A percentile compares a stretch with the other conserved stretches of the same genome.
Evolutionary conservation across 2,888 invertebrate genomes (phyloP).

Genomic region (Amphiduros pacificus): DNA sequence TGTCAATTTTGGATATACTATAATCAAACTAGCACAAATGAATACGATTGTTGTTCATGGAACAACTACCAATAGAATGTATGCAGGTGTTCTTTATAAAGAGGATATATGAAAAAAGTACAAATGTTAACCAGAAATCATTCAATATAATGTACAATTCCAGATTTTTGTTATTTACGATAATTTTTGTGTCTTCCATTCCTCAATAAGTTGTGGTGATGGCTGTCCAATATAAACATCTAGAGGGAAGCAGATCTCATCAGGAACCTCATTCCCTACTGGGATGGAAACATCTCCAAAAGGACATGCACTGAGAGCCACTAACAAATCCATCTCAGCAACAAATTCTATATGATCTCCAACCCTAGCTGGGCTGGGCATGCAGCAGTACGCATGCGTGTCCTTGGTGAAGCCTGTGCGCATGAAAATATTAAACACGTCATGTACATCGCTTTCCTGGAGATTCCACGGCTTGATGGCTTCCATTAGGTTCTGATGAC

Average conservation of each 20-base stretch:
- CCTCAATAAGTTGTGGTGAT: neutral
- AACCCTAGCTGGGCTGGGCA: constrained; percentile 13
- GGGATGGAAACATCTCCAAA: constrained; percentile 13
- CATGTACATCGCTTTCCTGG: constrained; percentile 18
- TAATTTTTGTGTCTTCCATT: constrained; percentile 6
- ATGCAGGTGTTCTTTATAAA: too few species aligned
- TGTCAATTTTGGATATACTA: too few species aligned
- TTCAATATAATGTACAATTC: too few species aligned
- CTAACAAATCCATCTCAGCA: constrained; percentile 22
- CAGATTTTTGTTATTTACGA: too few species aligned
- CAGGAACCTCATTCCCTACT: constrained; percentile 8
- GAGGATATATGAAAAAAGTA: too few species aligned
- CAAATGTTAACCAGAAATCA: too few species aligned
- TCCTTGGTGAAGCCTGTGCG: constrained; percentile 10
- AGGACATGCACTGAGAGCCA: constrained; percentile 22
- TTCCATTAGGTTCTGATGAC: constrained; percentile 16
- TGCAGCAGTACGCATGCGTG: constrained; percentile 14
- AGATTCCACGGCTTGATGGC: constrained; percentile 17
- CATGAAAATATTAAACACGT: constrained; percentile 28
- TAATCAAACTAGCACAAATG: too few species aligned
- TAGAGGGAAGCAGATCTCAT: constrained; percentile 10
- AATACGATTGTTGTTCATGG: too few species aligned
- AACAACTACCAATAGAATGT: too few species aligned
- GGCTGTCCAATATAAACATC: constrained; percentile 14
- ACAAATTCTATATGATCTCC: constrained; percentile 22